Base-by-base conservation (phyloP, 2,888 invertebrate genomes). In the Patella caerulea region DNA sequence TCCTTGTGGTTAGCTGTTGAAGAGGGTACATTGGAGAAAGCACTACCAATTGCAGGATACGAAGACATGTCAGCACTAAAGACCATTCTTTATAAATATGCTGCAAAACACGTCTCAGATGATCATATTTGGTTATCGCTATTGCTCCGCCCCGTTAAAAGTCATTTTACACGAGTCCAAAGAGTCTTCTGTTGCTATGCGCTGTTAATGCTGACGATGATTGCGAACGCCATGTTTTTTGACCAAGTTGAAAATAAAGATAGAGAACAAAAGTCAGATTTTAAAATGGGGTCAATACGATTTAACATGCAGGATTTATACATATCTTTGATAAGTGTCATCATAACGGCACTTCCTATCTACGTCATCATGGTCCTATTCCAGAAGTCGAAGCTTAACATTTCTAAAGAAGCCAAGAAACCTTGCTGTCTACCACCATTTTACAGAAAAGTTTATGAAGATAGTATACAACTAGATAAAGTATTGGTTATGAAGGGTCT, bases 151-250 rank as follows among this genome's bases (percentile, higher is more conserved):
- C 45, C 45, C 9, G 45, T 45, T 45, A 45, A 45, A 45, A 45
- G 45, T 45, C 45, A 45, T 45, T 45, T 45, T 45, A 45, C 79
- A 24, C 81, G 83, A 9, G 73, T 82, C n/a, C 82, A 83, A 72
- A 73, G 83, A 52, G 65, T 79, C 17, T 73, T 77, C 17, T 83
- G 83, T 69, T 83, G 83, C 69, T 17, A 73, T 15, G 72, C 76
- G 3, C 73, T 83, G 17, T 75, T 83, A 1, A 74, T 81, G 59
- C 74, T 83, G 59, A 78, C 83, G 19, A 83, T 83, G 83, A 82
- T 83, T 54, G 73, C 81, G 19, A 82, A 82, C 71, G 82, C 83
- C 53, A 81, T 83, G 81, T 83, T 83, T 76, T 83, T 76, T 65
- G 74, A 78, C 72, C 59, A 72, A 15, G 56, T 72, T 34, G 75